Percentiles rank a stretch among this genome's conserved stretches.
These are phyloP conservation scores for Pogonocherus hispidulus DNA, from an alignment of 2,888 invertebrate genomes.

Conservation along the genomic window DNA sequence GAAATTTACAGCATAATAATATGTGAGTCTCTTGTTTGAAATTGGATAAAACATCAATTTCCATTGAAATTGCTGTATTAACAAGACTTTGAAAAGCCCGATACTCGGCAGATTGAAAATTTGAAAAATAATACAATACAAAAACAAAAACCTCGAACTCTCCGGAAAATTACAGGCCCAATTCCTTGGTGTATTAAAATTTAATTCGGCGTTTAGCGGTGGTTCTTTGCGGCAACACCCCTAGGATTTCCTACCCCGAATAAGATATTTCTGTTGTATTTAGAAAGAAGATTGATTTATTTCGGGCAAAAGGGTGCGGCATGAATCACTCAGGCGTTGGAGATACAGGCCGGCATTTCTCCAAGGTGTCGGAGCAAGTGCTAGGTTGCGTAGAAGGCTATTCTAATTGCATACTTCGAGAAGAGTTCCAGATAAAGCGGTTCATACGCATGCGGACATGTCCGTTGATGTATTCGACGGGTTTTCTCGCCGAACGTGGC, in stretches of 20 bases:
- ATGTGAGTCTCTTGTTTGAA: too few relatives aligned
- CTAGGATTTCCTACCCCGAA: conserved; percentile 38
- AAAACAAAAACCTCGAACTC: not conserved
- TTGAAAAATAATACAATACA: too few relatives aligned
- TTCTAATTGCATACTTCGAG: conserved; percentile 23
- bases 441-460: not conserved
- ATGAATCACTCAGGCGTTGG: conserved; percentile 45
- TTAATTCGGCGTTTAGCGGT: conserved; percentile 33
- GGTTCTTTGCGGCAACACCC: conserved; percentile 25
- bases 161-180: conserved; percentile 13
- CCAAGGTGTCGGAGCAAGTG: conserved; percentile 43
- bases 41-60: too few relatives aligned
- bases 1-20: too few relatives aligned
- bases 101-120: too few relatives aligned
- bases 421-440: not conserved
- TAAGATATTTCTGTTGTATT: conserved; percentile 49
- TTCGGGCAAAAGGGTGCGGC: conserved; percentile 40
- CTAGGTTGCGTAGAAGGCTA: conserved; percentile 38
- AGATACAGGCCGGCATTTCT: conserved; percentile 44
- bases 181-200: conserved; percentile 29
- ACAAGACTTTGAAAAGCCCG: too few relatives aligned
- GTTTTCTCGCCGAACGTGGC: too few relatives aligned
- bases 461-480: not conserved
- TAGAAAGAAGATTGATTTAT: conserved; percentile 50
- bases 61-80: too few relatives aligned